A percentile compares a stretch with the other conserved stretches of the same genome.
Conservation (phyloP, 2,113 vertebrate species). For the Dicerorhinus sumatrensis region DNA sequence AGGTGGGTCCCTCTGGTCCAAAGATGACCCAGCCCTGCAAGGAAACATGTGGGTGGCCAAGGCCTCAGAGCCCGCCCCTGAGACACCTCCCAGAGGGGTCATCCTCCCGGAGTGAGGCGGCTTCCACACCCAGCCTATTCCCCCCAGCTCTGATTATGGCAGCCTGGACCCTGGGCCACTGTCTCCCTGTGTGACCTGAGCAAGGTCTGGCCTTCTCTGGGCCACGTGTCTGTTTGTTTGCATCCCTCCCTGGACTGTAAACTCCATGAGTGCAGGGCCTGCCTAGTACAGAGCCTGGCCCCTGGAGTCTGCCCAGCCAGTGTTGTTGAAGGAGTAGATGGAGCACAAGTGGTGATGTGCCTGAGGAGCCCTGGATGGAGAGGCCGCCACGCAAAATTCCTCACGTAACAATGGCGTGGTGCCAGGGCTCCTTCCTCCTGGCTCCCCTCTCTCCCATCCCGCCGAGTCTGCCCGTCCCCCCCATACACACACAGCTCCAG, state of each 20-base stretch:
- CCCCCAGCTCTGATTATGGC: not conserved
- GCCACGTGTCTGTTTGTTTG: not conserved
- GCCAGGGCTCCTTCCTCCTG: not conserved
- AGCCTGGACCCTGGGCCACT: not conserved
- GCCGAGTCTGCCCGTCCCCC: not conserved
- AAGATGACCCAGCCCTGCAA: not conserved
- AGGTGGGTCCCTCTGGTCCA: not conserved
- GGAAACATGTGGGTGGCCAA: not conserved
- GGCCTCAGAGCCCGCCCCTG: not conserved
- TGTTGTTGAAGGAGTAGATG: not conserved
- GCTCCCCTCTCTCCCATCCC: not conserved
- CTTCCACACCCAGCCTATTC: not conserved
- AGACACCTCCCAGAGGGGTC: not conserved
- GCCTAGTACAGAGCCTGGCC: not conserved
- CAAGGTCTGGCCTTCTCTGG: not conserved
- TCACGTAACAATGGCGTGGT: rapidly evolving
- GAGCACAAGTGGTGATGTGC: rapidly evolving
- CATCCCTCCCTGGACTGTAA: not conserved
- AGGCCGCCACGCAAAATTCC: not conserved
- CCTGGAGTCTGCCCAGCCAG: not conserved
- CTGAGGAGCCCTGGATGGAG: not conserved
- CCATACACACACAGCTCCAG: not conserved
- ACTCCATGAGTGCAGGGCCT: not conserved
- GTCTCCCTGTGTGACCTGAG: not conserved
- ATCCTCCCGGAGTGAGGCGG: not conserved